Percentiles rank a stretch among this genome's conserved stretches.
Conservation (phyloP, 1,140 invertebrate genomes). For the Pogonomyrmex barbatus region DNA sequence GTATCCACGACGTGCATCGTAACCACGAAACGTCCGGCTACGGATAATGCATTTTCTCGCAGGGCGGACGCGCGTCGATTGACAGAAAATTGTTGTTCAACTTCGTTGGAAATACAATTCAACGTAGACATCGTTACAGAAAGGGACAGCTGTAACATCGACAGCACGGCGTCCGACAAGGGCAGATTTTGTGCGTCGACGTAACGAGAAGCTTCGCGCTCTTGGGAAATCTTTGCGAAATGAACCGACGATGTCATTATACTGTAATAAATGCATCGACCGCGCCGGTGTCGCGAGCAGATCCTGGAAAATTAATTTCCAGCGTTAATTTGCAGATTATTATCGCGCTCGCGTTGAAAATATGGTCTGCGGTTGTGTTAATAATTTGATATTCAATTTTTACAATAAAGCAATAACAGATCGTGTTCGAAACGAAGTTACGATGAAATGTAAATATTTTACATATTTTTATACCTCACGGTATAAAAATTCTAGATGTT, state of each 20-base stretch:
- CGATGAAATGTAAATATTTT: not conserved
- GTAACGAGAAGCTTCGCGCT: slow-evolving; percentile 31
- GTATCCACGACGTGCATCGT: slow-evolving; percentile 5
- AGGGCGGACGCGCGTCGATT: slow-evolving; percentile 37
- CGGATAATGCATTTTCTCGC: slow-evolving; percentile 54
- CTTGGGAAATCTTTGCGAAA: slow-evolving; percentile 63
- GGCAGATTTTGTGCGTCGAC: slow-evolving; percentile 36
- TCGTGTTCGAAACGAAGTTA: not conserved
- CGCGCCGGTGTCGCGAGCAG: slow-evolving; percentile 15
- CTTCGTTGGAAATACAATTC: slow-evolving; percentile 48
- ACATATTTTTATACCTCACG: not conserved
- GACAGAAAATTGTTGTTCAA: slow-evolving; percentile 61
- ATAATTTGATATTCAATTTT: slow-evolving; percentile 17
- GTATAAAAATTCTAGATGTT: no score
- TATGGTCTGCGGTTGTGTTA: not conserved
- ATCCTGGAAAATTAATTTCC: slow-evolving; percentile 41
- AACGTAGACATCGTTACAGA: not conserved
- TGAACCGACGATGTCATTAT: slow-evolving; percentile 50
- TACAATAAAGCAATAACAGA: not conserved
- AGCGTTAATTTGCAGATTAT: slow-evolving; percentile 30
- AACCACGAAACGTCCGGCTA: not conserved
- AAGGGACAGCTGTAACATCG: not conserved
- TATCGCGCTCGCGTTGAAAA: not conserved
- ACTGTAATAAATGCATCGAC: slow-evolving; percentile 50
- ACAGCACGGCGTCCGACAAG: not conserved